Base-by-base conservation (phyloP, 2,113 vertebrate genomes). In the Microcebus jonahi region DNA sequence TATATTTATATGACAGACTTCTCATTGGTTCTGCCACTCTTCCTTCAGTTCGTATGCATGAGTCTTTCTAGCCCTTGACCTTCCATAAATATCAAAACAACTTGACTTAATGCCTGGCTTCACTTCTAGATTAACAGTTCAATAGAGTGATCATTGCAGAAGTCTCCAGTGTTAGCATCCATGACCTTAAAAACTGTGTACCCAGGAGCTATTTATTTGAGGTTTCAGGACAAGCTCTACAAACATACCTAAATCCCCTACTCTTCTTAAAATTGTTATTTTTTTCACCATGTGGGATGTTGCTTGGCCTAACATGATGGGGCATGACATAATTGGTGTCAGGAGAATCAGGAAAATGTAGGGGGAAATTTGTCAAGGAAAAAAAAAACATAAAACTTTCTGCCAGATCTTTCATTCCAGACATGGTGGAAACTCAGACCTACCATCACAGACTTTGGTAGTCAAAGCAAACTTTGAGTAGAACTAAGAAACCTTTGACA, bases 381-480 rank as follows among this genome's bases (percentile, higher is more conserved):
- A 59, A 50, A 80, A 65, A 83, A 63, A 34, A 17, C 23, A 91
- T 31, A 87, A 81, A 88, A 80, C 53, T 17, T 89, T 65, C 63
- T 95, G 88, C 79, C 86, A 97, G 68, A 87, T 55, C 5, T 81
- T 97, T 96, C 76, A 92, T 68, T 96, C n/a, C 3, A 88, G 63
- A 97, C 15, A 77, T 80, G 86, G 15, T 97, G 45, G 23, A 83
- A 91, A 97, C 55, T 82, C 70, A 71, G 53, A 93, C 39, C 92
- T 97, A 93, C 85, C 90, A 68, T 71, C 7, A 0, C 15, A 36
- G 73, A 17, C 75, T 96, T 96, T 82, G 31, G 85, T 96, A 93
- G 94, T 90, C 95, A 97, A 94, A 97, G 48, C 92, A 98, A 97
- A 98, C 73, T 91, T 63, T 96, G 53, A 95, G 31, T 70, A 77